Conservation (phyloP, 2,888 invertebrate genomes). For the Neoaliturus tenellus region DNA sequence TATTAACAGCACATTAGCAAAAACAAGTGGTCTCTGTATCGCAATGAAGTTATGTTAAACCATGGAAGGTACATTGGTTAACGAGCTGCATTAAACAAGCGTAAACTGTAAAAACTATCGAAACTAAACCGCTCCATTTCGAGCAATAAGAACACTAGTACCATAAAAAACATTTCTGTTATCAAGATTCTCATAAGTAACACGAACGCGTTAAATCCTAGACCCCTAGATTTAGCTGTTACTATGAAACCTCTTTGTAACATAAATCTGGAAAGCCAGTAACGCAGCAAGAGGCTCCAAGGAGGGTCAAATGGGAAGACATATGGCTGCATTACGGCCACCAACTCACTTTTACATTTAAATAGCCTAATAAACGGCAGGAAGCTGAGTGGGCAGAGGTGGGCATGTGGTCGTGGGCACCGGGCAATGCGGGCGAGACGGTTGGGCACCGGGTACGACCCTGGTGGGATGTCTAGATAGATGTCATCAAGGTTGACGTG, state of each 20-base stretch:
- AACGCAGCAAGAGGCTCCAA: neutral
- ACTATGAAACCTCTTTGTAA: neutral
- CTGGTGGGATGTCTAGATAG: neutral
- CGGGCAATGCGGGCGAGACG: neutral
- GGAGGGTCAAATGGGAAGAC: conserved; percentile 17
- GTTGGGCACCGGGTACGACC: neutral
- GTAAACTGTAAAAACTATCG: too few relatives aligned
- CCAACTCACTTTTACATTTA: conserved; percentile 44
- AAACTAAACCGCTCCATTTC: too few relatives aligned
- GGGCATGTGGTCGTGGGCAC: conserved; percentile 15
- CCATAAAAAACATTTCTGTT: too few relatives aligned
- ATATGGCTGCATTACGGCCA: conserved; percentile 30
- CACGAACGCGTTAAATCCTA: too few relatives aligned
- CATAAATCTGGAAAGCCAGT: conserved; percentile 10
- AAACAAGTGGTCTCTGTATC: too few relatives aligned
- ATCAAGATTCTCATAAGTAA: too few relatives aligned
- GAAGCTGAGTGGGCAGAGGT: conserved; percentile 43
- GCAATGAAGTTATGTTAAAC: too few relatives aligned
- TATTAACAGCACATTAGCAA: too few relatives aligned
- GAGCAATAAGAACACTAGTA: too few relatives aligned
- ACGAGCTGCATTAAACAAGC: too few relatives aligned
- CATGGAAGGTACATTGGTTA: too few relatives aligned
- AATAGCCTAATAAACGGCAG: conserved; percentile 49
- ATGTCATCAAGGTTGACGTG: neutral
- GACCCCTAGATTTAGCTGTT: neutral